Evolutionary conservation across 2,113 vertebrate genomes (phyloP).

Genomic region (Carollia perspicillata): DNA sequence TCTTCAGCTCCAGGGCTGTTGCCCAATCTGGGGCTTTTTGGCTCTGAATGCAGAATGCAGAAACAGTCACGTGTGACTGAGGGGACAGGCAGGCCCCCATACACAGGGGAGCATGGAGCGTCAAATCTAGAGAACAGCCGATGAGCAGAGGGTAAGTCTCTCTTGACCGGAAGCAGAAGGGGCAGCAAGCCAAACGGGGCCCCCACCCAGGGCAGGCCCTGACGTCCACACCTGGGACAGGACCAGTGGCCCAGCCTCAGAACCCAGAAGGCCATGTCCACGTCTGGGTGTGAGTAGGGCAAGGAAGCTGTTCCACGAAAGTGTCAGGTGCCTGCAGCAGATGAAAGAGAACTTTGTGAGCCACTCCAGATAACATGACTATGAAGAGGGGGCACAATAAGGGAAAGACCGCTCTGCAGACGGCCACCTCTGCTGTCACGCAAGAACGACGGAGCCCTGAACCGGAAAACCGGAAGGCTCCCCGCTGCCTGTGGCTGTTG

Average conservation of each 20-base stretch:
- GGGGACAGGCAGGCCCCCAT: neutral
- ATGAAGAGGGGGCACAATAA: neutral
- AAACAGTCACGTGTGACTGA: neutral
- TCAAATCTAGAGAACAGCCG: neutral
- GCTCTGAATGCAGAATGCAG: neutral
- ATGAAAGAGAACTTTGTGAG: neutral
- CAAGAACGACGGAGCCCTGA: neutral
- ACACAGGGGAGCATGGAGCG: neutral
- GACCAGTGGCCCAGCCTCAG: neutral
- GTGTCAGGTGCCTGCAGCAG: neutral
- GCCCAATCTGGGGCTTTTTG: too few species aligned
- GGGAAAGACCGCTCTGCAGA: neutral
- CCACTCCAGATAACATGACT: neutral
- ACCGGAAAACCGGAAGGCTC: neutral
- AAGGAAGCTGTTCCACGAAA: neutral
- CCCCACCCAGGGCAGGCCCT: accelerated
- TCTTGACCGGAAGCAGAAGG: neutral
- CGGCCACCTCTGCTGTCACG: neutral
- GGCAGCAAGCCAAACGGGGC: neutral
- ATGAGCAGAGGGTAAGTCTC: neutral
- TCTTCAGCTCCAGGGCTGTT: too few species aligned
- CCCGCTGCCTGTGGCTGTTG: neutral
- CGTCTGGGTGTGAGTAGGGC: neutral
- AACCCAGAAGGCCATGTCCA: neutral
- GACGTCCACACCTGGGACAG: neutral